phyloP scores from a whole-genome alignment of 2,888 invertebrate species.

The Cyclophora punctaria region DNA sequence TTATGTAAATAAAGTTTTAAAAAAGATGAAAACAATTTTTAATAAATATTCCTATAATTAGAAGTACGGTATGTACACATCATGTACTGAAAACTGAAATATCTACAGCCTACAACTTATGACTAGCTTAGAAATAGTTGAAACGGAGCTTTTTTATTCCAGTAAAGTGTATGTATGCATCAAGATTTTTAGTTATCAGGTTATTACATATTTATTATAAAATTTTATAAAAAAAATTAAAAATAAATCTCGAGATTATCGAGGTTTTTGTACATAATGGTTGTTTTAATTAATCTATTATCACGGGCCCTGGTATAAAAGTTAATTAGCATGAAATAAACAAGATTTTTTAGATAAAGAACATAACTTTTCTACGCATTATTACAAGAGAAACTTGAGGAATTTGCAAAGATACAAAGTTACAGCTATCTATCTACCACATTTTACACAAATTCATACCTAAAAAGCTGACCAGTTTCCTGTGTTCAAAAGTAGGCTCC shows the following conservation, averaged over 20 bases:
- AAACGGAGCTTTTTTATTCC: conserved; percentile 37
- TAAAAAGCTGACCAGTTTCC: too few relatives aligned
- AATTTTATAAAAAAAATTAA: conserved; percentile 37
- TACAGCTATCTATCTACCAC: too few relatives aligned
- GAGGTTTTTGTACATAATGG: conserved; percentile 46
- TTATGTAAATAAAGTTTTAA: conserved; percentile 70
- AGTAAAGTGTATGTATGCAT: conserved; percentile 35
- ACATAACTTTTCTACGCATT: too few relatives aligned
- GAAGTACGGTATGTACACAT: conserved; percentile 25
- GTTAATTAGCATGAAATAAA: too few relatives aligned
- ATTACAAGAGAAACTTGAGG: too few relatives aligned
- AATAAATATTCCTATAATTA: conserved; percentile 34
- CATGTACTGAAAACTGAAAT: conserved; percentile 11
- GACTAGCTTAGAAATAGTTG: conserved; percentile 21
- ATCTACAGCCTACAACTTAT: conserved; percentile 20
- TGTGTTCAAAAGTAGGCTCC: too few relatives aligned
- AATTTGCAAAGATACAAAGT: too few relatives aligned
- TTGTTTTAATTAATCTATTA: conserved; percentile 34
- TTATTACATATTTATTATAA: conserved; percentile 32
- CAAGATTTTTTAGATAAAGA: too few relatives aligned
- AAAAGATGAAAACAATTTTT: conserved; percentile 35
- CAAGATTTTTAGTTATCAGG: conserved; percentile 26
- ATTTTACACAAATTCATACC: too few relatives aligned
- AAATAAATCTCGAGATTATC: conserved; percentile 34
- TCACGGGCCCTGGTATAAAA: too few relatives aligned